A percentile compares a stretch with the other conserved stretches of the same genome.
Conservation (phyloP, 2,888 invertebrate species). For the Oscheius sp. region DNA sequence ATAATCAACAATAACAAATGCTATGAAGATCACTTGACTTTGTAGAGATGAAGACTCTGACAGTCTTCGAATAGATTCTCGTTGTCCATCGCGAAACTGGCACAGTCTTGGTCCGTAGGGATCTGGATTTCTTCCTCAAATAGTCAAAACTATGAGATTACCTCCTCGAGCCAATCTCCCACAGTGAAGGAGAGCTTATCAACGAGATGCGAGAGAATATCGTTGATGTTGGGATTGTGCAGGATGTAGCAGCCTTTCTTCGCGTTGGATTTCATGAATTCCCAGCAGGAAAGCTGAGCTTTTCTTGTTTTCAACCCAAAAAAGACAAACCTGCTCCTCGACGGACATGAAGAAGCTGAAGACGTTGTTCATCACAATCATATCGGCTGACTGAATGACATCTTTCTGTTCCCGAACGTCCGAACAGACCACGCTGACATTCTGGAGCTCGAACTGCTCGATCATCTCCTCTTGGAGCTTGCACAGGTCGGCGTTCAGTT, state of each 20-base stretch:
- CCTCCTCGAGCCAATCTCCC: conserved; percentile 60
- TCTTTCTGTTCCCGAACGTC: conserved; percentile 79
- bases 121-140: conserved; percentile 35
- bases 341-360: conserved; percentile 81
- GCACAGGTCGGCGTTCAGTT: conserved; percentile 81
- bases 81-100: conserved; percentile 49
- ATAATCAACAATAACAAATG: neutral
- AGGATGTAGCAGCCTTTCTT: conserved; percentile 53
- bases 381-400: conserved; percentile 78
- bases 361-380: conserved; percentile 81
- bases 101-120: conserved; percentile 44
- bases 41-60: conserved; percentile 20
- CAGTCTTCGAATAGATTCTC: conserved; percentile 54
- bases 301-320: neutral
- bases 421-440: conserved; percentile 75
- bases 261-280: conserved; percentile 51
- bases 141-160: conserved; percentile 14
- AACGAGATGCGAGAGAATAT: conserved; percentile 51
- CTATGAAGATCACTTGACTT: conserved; percentile 10
- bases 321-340: conserved; percentile 77
- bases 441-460: conserved; percentile 42
- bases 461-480: conserved; percentile 76
- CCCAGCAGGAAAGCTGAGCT: conserved; percentile 53
- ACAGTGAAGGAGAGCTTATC: conserved; percentile 53
- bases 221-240: conserved; percentile 61